Conservation (phyloP, 2,797 vertebrate genomes). For the Typhlichthys eigenmanni region DNA sequence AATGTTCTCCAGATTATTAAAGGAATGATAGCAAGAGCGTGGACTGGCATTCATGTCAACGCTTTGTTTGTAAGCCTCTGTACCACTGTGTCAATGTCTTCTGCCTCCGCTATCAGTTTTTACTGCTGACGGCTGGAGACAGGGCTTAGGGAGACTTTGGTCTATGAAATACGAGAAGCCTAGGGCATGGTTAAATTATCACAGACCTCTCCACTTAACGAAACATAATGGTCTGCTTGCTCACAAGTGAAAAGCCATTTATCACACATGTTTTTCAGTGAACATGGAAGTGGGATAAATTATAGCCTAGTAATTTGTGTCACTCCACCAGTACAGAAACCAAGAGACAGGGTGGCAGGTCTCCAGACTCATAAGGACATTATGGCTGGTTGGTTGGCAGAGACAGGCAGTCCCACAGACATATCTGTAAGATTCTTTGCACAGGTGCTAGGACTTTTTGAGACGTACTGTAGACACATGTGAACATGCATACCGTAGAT, state of each 20-base stretch:
- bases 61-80: conserved; percentile 25
- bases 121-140: conserved; percentile 55
- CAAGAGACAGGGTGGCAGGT: conserved; percentile 6
- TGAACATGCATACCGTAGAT: no score
- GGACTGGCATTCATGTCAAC: neutral
- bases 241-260: conserved; percentile 50
- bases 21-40: conserved; percentile 36
- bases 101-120: conserved; percentile 41
- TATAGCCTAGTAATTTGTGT: conserved; percentile 18
- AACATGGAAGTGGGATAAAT: conserved; percentile 42
- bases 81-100: conserved; percentile 27
- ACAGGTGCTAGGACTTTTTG: neutral
- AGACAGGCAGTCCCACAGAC: neutral
- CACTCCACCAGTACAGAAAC: conserved; percentile 11
- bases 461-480: neutral
- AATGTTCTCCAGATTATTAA: conserved; percentile 1
- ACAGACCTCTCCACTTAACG: conserved; percentile 64
- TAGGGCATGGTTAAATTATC: conserved; percentile 65
- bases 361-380: neutral
- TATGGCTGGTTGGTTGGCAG: neutral
- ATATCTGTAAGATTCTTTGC: neutral
- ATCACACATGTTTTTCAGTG: conserved; percentile 48
- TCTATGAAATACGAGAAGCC: conserved; percentile 65
- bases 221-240: conserved; percentile 49
- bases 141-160: conserved; percentile 41